A percentile compares a stretch with the other conserved stretches of the same genome.
phyloP scores from a whole-genome alignment of 2,797 vertebrate genomes.

The Simalia tracyae region DNA sequence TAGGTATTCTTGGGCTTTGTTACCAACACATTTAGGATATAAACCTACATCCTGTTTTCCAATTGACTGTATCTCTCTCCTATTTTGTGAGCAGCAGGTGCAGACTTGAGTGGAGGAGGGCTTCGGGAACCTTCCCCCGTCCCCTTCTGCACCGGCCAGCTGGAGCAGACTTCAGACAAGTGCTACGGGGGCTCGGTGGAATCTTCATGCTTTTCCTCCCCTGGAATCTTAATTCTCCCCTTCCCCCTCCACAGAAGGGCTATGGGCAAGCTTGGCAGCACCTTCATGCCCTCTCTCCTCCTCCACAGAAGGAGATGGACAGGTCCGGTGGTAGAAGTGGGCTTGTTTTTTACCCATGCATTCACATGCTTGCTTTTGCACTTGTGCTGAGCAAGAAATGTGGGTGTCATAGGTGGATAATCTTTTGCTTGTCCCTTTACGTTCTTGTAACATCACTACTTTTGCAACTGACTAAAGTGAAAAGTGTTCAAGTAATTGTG shows the following conservation, averaged over 20 bases:
- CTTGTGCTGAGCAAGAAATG: constrained; percentile 28
- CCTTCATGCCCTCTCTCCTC: constrained; percentile 28
- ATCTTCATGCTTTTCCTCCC: constrained; percentile 43
- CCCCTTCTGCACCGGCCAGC: constrained; percentile 33
- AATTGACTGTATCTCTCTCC: constrained; percentile 32
- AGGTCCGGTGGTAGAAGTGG: constrained; percentile 28
- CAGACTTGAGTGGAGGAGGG: constrained; percentile 30
- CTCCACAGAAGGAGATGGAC: constrained; percentile 38
- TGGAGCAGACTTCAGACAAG: constrained; percentile 36
- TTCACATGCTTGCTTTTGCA: constrained; percentile 22
- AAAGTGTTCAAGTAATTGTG: neutral
- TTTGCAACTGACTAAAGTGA: neutral
- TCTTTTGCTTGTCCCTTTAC: constrained; percentile 18
- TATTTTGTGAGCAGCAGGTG: constrained; percentile 38
- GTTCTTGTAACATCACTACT: neutral
- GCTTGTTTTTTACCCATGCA: constrained; percentile 16
- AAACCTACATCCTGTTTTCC: constrained; percentile 15
- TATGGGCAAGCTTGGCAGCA: constrained; percentile 33
- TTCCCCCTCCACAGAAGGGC: constrained; percentile 36
- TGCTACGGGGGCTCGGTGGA: constrained; percentile 38
- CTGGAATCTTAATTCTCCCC: constrained; percentile 34
- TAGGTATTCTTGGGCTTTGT: constrained; percentile 8
- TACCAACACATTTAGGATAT: constrained; percentile 8
- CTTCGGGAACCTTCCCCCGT: constrained; percentile 35
- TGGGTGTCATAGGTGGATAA: constrained; percentile 28